Evolutionary conservation across 2,113 vertebrate genomes (phyloP), one percentile per base, ranked within the genome.

Genomic region (Petromus typicus): DNA sequence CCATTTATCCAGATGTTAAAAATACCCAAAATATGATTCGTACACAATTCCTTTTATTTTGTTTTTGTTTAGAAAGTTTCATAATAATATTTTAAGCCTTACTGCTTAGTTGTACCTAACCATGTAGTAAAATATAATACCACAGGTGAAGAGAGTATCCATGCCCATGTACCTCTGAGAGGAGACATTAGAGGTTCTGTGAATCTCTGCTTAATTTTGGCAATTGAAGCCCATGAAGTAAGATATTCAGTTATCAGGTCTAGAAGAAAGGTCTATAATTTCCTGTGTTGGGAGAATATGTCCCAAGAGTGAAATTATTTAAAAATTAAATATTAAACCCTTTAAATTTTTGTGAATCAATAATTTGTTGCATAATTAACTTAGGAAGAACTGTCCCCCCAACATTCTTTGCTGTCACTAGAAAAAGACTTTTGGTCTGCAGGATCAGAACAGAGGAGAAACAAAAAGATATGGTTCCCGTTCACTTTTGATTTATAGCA

Each of bases 21-120:
- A 40, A 45, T 45, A 13, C 7, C 40, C 80, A 30, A 37, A 54
- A n/a, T 5, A 3, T 37, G 32, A 10, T n/a, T 67, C n/a, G 2
- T 54, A 54, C 22, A 22, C 25, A 27, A 48, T 59, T 56, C 66
- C 37, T 10, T 69, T 59, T 48, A 93, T 78, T 95, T 86, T 67
- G 30, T 40, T 83, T 83, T 63, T 91, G 43, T 61, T 94, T 80
- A 76, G 66, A 86, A 61, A 82, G 54, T 86, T 64, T 30, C n/a
- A 23, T 63, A 81, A 90, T 54, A 56, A 71, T 45, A 7, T 37
- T 75, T 10, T 37, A 43, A 59, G 71, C 23, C 66, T 7, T 87
- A 23, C n/a, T 78, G 5, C 82, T 78, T 83, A 45, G 23, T 40
- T 10, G 69, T 69, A 37, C 12, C 23, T 34, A 64, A 45, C 30